Percentiles rank a stretch among this genome's conserved stretches.
These are phyloP conservation scores for Melanotaenia pygmaea DNA, from an alignment of 2,797 vertebrate genomes.

Conservation along the genomic window DNA sequence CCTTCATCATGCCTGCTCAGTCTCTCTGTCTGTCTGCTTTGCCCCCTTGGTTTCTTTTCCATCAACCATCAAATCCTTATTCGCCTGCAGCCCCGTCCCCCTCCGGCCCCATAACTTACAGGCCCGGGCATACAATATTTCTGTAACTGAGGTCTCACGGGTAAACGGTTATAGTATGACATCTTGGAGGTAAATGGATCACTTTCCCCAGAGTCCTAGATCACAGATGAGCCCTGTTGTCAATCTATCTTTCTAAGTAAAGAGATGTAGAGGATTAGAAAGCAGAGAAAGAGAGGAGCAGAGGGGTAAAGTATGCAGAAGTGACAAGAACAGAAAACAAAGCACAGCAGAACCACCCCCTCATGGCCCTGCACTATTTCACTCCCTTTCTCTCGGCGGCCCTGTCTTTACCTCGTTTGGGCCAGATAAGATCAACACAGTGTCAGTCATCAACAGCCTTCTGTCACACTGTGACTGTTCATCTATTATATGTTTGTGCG, in stretches of 20 bases:
- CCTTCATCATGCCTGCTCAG: constrained; percentile 56
- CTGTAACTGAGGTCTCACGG: constrained; percentile 57
- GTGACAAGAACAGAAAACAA: constrained; percentile 70
- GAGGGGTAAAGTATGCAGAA: constrained; percentile 56
- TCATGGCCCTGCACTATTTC: constrained; percentile 16
- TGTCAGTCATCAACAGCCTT: constrained; percentile 90
- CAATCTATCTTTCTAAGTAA: constrained; percentile 45
- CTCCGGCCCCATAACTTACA: constrained; percentile 59
- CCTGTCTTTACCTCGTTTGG: constrained; percentile 53
- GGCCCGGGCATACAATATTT: constrained; percentile 22
- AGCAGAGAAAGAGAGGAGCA: constrained; percentile 37
- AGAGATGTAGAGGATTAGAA: constrained; percentile 45
- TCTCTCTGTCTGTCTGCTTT: constrained; percentile 53
- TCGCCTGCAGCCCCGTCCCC: constrained; percentile 45
- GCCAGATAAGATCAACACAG: constrained; percentile 89
- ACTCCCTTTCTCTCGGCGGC: constrained; percentile 52
- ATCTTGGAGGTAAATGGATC: constrained; percentile 67
- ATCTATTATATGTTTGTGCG: constrained; percentile 45
- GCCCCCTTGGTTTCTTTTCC: constrained; percentile 52
- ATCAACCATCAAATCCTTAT: constrained; percentile 52
- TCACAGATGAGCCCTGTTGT: constrained; percentile 58
- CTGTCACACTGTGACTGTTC: constrained; percentile 91
- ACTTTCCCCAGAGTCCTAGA: constrained; percentile 48
- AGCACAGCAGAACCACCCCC: constrained; percentile 38
- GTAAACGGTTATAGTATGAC: constrained; percentile 58